phyloP scores from a whole-genome alignment of 2,888 invertebrate genomes.

The Lymantria monacha region DNA sequence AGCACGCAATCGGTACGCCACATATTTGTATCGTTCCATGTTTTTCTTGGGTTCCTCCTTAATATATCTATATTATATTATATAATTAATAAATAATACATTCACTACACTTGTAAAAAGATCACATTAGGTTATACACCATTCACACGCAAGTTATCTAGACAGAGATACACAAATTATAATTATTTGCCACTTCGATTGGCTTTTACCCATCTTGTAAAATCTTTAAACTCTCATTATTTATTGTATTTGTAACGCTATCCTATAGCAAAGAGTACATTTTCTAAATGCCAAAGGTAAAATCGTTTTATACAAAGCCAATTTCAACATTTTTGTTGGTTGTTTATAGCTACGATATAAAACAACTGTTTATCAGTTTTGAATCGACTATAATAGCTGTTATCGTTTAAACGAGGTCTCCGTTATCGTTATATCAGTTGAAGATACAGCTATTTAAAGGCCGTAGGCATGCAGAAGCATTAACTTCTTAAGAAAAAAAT shows the following conservation, averaged over 20 bases:
- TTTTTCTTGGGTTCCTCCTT: conserved; percentile 45
- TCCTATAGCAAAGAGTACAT: neutral
- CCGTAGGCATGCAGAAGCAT: conserved; percentile 13
- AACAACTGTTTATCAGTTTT: conserved; percentile 16
- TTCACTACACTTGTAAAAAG: conserved; percentile 67
- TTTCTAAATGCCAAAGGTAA: neutral
- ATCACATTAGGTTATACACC: conserved; percentile 75
- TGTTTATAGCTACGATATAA: conserved; percentile 2
- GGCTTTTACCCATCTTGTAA: no score
- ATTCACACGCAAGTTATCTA: conserved; percentile 54
- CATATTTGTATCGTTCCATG: conserved; percentile 68
- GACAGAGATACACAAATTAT: conserved; percentile 27
- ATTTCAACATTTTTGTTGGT: neutral
- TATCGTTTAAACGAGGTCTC: conserved; percentile 34
- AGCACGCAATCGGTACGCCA: conserved; percentile 64
- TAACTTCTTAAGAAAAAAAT: conserved; percentile 10
- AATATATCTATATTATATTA: conserved; percentile 38
- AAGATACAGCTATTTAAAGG: conserved; percentile 35
- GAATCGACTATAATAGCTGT: conserved; percentile 26
- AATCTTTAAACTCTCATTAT: no score
- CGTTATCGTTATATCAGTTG: conserved; percentile 29
- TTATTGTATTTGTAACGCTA: no score
- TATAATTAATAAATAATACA: conserved; percentile 48
- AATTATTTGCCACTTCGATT: neutral
- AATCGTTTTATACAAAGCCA: no score